These are phyloP conservation scores for Sepioteuthis lessoniana DNA, from an alignment of 2,888 invertebrate genomes.

Conservation along the genomic window DNA sequence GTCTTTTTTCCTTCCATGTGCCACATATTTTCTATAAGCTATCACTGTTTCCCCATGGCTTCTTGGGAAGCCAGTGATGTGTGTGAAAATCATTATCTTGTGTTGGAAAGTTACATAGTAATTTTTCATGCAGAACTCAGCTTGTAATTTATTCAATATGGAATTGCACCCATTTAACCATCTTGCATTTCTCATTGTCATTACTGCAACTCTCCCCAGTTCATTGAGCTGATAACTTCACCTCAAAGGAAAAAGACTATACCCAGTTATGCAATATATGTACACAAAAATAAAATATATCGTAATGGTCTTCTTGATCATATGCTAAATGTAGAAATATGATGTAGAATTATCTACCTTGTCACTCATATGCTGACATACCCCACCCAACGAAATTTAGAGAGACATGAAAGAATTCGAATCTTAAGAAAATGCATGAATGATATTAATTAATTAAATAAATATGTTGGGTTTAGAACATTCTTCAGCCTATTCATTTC, in stretches of 20 bases:
- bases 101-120: background rate
- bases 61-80: background rate
- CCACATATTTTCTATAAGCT: background rate
- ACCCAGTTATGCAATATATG: background rate
- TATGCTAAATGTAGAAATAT: background rate
- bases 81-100: background rate
- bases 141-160: constrained; percentile 20
- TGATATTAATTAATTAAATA: too few relatives aligned
- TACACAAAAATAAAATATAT: background rate
- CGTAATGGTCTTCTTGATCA: background rate
- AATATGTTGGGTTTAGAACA: too few relatives aligned
- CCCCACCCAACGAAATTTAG: too few relatives aligned
- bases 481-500: too few relatives aligned
- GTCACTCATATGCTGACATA: background rate
- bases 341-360: background rate
- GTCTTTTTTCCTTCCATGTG: background rate
- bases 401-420: too few relatives aligned
- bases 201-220: background rate
- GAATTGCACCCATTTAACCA: background rate
- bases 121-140: background rate
- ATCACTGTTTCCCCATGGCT: background rate
- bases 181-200: background rate
- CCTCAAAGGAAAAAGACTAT: background rate
- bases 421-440: too few relatives aligned
- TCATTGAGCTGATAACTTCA: background rate